Evolutionary conservation across 2,797 vertebrate genomes (phyloP), one percentile per base, ranked within the genome.

Genomic region (Urophycis tenuis): DNA sequence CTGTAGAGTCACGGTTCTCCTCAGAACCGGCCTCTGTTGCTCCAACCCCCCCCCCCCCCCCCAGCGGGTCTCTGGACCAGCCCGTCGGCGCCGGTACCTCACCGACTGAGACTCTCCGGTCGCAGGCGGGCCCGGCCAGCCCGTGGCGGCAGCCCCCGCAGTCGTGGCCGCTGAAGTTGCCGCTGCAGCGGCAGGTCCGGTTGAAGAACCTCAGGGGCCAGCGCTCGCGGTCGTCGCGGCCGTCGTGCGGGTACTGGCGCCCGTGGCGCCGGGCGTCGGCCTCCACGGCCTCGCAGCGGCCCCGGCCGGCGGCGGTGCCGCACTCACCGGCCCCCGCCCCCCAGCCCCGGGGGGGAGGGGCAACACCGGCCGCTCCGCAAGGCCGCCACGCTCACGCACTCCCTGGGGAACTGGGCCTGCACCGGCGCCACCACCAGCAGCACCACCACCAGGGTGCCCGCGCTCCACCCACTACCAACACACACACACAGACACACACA

Each of bases 161-260:
- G 91, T 95, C 92, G 34, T 91, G 91, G 0, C 97, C 96, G 2
- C 93, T 93, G 88, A 96, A 99, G 81, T 96, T 97, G 1, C 91
- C 92, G 0, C 87, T 95, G 80, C 97, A 99, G 3, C 78, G 93
- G 75, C 97, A 99, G 0, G 94, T 93, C 31, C 94, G 92, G 74
- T 95, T 96, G 90, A 98, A 99, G 90, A 92, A 99, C 0, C 93
- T 91, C 0, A 92, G 35, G 15, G 97, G 97, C 97, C 97, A 99
- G 0, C 86, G 88, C 53, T 99, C 97, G 0, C 97, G 93, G 72
- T 99, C 97, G 11, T 99, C 97, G 29, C 83, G 89, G 1, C 96
- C 97, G 1, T 97, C 95, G 0, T 98, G 96, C 0, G 94, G 94
- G 76, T 99, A 99, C 89, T 96, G 96, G 0, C 92, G 94, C 11